phyloP scores from a whole-genome alignment of 2,888 invertebrate species.

The Synergus japonicus region DNA sequence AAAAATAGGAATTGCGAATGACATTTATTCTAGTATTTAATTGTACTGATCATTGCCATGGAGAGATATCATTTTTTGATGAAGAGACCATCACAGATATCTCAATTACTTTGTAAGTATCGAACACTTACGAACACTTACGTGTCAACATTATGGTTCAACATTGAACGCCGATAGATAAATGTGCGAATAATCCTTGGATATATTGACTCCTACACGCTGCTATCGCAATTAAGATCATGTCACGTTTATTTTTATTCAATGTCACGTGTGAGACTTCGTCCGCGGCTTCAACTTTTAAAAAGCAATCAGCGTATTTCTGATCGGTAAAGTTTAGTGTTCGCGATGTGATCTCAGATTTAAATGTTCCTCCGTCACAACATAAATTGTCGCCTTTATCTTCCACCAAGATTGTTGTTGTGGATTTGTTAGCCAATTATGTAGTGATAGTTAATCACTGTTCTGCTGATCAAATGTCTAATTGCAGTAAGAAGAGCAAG shows the following conservation, averaged over 20 bases:
- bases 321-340: background rate
- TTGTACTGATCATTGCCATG: background rate
- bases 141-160: constrained; percentile 7
- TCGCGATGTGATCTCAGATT: constrained; percentile 7
- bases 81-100: constrained; percentile 7
- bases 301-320: background rate
- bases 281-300: background rate
- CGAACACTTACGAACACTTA: background rate
- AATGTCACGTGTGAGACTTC: constrained; percentile 1
- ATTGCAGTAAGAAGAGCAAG: background rate
- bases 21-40: constrained; percentile 1
- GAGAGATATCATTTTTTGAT: background rate
- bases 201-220: constrained; percentile 13
- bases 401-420: constrained; percentile 5
- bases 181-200: constrained; percentile 21
- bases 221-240: constrained; percentile 29
- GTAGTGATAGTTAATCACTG: background rate
- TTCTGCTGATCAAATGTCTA: background rate
- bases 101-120: background rate
- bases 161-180: background rate
- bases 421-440: background rate
- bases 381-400: constrained; percentile 21
- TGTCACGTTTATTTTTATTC: constrained; percentile 36
- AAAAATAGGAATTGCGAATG: constrained; percentile 2
- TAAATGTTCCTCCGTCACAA: background rate